phyloP scores from a whole-genome alignment of 2,888 invertebrate species.

The Ennomos fuscantarius region DNA sequence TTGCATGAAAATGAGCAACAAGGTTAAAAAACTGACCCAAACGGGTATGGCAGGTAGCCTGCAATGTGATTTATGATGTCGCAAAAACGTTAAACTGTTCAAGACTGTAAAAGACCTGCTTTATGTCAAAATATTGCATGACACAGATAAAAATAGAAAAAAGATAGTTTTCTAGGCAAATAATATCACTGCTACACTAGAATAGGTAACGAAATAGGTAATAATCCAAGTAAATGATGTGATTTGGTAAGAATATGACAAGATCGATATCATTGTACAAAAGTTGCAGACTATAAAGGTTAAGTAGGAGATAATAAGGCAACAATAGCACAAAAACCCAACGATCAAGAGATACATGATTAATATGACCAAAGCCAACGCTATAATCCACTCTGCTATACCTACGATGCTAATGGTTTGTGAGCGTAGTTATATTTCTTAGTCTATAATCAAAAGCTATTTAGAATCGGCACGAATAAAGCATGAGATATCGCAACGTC shows the following conservation, averaged over 20 bases:
- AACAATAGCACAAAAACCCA: conserved; percentile 16
- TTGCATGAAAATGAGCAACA: conserved; percentile 19
- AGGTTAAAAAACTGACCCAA: conserved; percentile 16
- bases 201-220: no score
- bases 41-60: conserved; percentile 24
- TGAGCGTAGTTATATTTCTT: conserved; percentile 17
- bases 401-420: conserved; percentile 22
- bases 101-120: conserved; percentile 14
- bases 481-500: conserved; percentile 17
- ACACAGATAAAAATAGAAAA: background rate
- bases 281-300: conserved; percentile 11
- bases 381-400: conserved; percentile 18
- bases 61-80: conserved; percentile 23
- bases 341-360: conserved; percentile 16
- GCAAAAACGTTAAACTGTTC: conserved; percentile 19
- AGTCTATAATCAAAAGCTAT: conserved; percentile 30
- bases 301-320: conserved; percentile 1
- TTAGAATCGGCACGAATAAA: conserved; percentile 28
- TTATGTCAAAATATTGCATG: conserved; percentile 14
- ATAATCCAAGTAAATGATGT: background rate
- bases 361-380: conserved; percentile 20
- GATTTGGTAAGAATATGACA: background rate
- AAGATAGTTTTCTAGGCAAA: background rate
- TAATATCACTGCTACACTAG: background rate
- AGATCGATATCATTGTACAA: conserved; percentile 3